phyloP scores from a whole-genome alignment of 2,113 vertebrate species.

The Crypturellus undulatus region DNA sequence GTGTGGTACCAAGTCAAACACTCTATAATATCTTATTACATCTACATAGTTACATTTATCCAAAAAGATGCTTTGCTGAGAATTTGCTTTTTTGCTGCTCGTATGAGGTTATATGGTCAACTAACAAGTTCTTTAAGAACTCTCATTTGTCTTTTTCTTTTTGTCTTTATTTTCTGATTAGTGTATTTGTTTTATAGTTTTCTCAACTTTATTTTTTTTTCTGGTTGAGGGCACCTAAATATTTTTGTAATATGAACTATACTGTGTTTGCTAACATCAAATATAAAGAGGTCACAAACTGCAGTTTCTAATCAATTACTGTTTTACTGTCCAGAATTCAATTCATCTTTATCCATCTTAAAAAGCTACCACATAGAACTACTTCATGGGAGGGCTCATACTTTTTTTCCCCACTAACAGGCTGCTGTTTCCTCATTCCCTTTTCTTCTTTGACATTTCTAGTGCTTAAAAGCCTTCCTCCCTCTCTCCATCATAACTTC shows the following conservation, averaged over 20 bases:
- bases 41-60: slow-evolving; percentile 26
- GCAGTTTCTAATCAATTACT: not conserved
- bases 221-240: not conserved
- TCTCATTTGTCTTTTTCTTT: not conserved
- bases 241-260: not conserved
- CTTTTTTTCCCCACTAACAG: not conserved
- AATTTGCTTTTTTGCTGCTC: not conserved
- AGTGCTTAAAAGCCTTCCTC: not conserved
- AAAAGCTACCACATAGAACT: not conserved
- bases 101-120: not conserved
- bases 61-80: slow-evolving; percentile 24
- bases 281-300: not conserved
- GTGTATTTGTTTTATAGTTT: not conserved
- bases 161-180: not conserved
- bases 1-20: slow-evolving; percentile 59
- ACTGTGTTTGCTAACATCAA: not conserved
- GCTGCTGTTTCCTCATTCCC: not conserved
- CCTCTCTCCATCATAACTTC: not conserved
- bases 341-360: not conserved
- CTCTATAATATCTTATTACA: slow-evolving; percentile 51
- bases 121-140: not conserved
- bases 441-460: not conserved
- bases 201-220: not conserved
- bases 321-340: not conserved
- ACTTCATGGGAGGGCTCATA: not conserved